Conservation (phyloP, 2,113 vertebrate genomes). For the Hypocryptadius cinnamomeus region DNA sequence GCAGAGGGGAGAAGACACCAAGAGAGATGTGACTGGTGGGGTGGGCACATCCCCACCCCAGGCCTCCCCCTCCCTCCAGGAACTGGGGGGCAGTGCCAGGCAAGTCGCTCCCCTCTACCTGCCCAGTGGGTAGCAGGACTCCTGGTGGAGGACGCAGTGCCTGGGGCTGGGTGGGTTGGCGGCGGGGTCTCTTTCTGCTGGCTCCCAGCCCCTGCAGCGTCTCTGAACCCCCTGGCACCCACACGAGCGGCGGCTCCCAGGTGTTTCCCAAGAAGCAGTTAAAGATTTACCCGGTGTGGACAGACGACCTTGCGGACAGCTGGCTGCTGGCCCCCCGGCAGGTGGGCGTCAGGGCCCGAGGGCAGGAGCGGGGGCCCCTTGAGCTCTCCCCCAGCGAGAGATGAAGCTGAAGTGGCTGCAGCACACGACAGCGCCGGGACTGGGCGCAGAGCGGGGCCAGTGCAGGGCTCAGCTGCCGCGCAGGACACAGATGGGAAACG, state of each 20-base stretch:
- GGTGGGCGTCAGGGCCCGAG: background rate
- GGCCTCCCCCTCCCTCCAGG: background rate
- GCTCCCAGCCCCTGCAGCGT: background rate
- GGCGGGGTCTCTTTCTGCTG: background rate
- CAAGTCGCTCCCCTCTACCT: background rate
- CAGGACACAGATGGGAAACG: slow-evolving; percentile 63
- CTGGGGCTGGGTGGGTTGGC: rapidly evolving
- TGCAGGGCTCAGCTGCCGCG: slow-evolving; percentile 46
- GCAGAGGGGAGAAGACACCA: background rate
- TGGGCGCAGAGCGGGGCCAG: background rate
- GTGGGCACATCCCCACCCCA: background rate
- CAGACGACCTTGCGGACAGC: slow-evolving; percentile 32
- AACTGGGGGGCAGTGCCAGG: background rate
- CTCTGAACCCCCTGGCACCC: background rate
- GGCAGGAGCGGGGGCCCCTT: background rate
- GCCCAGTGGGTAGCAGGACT: background rate
- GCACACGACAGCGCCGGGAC: background rate
- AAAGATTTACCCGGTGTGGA: slow-evolving; percentile 49
- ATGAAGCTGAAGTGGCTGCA: background rate
- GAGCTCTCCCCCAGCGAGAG: background rate
- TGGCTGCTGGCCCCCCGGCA: background rate
- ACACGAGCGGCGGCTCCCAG: background rate
- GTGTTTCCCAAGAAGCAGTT: slow-evolving; percentile 53
- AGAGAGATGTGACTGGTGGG: background rate
- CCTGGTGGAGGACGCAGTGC: background rate